Base-by-base conservation (phyloP, 1,140 invertebrate genomes). In the Calephelis virginiensis region DNA sequence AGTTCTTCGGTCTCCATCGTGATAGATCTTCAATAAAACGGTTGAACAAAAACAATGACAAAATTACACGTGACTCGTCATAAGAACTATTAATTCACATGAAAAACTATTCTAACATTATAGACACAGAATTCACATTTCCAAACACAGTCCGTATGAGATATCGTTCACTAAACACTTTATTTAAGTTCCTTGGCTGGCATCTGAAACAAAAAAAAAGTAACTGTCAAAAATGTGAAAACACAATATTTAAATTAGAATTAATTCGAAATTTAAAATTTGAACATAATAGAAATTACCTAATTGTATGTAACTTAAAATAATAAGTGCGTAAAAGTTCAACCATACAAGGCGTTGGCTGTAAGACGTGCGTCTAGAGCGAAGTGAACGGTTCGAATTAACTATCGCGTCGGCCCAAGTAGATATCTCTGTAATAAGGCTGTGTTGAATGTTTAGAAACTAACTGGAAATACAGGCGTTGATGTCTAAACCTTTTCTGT, bases 1-100 rank as follows among this genome's bases (percentile, higher is more conserved):
- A 97, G 94, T 92, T 97, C 96, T 90, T 97, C 96, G 75, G 95
- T 96, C 92, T 97, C 96, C 96, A 97, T 97, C 70, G 72, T 71
- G 80, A 77, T 64, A 76, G 72, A 80, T 81, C 78, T 78, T 82
- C 75, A 82, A 65, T 72, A 72, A 79, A 72, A 72, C 73, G 73
- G 70, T 62, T 69, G 40, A 64, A 71, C 68, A 62, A 74, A 76
- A 74, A 74, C 69, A 71, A 72, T 74, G 38, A 64, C 49, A 79
- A 67, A 77, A 70, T 84, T 83, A 89, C 83, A 88, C 85, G 74
- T 77, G 77, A 81, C 82, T 82, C 84, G 81, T 88, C 85, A 90
- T 90, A 76, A 77, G 80, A 76, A 75, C 73, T 79, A 82, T 66
- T 78, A 71, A 75, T 64, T 73, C 73, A 80, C 84, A 85, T 80